Evolutionary conservation across 2,797 vertebrate species (phyloP).

Genomic region (Crenuchus spilurus): DNA sequence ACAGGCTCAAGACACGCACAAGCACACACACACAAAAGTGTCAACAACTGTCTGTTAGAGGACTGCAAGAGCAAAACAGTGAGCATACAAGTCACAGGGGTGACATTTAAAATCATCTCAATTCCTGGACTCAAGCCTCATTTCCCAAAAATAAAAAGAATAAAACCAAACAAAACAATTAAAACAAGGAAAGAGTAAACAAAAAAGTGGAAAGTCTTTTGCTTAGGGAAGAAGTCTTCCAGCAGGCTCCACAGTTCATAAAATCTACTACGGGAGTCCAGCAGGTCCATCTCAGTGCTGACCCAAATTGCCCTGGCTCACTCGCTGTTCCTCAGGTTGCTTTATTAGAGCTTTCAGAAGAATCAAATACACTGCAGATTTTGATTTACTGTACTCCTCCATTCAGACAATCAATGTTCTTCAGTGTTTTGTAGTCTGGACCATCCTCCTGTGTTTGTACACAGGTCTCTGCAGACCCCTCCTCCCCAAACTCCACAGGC

Average conservation of each 20-base stretch:
- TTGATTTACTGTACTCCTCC: not conserved
- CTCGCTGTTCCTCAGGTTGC: not conserved
- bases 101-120: not conserved
- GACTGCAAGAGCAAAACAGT: slow-evolving; percentile 1
- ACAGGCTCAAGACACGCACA: slow-evolving; percentile 2
- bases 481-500: not conserved
- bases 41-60: not conserved
- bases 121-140: not conserved
- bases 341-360: not conserved
- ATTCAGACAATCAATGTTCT: not conserved
- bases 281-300: too few relatives aligned
- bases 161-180: slow-evolving; percentile 7
- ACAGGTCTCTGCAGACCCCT: not conserved
- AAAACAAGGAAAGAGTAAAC: not conserved
- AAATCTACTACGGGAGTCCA: too few relatives aligned
- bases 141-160: not conserved
- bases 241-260: not conserved
- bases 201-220: slow-evolving; percentile 5
- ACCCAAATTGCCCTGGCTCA: not conserved
- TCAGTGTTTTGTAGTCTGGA: too few relatives aligned
- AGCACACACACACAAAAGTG: not conserved
- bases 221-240: slow-evolving; percentile 1
- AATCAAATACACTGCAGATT: not conserved
- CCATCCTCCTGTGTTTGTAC: not conserved
- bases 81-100: too few relatives aligned